A percentile compares a stretch with the other conserved stretches of the same genome.
phyloP scores from a whole-genome alignment of 1,140 invertebrate genomes.

The Lasioglossum albipes region DNA sequence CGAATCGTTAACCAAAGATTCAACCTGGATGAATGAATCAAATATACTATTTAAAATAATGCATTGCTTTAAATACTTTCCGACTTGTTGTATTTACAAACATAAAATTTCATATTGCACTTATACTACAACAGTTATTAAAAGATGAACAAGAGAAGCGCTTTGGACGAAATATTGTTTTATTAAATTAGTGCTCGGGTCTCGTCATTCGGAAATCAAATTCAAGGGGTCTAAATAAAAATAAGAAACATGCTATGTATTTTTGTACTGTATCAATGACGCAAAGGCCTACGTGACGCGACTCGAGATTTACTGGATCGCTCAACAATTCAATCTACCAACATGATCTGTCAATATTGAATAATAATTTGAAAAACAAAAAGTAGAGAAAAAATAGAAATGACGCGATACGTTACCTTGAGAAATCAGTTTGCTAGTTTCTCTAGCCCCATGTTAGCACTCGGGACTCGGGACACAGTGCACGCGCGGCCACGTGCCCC shows the following conservation, averaged over 20 bases:
- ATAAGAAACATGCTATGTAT: slow-evolving; percentile 31
- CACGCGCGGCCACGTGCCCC: slow-evolving; percentile 25
- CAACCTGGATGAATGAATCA: background rate
- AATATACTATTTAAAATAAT: too few relatives aligned
- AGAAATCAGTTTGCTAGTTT: slow-evolving; percentile 23
- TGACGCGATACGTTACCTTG: slow-evolving; percentile 45
- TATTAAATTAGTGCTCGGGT: background rate
- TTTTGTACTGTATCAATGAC: background rate
- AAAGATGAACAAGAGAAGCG: background rate
- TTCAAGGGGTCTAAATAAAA: slow-evolving; percentile 8
- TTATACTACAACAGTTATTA: too few relatives aligned
- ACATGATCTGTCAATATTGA: background rate
- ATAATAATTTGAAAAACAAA: background rate
- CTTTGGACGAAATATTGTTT: background rate
- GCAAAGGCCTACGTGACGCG: background rate
- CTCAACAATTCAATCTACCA: background rate
- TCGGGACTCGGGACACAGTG: slow-evolving; percentile 22
- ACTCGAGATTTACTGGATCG: background rate
- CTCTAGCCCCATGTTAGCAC: slow-evolving; percentile 19
- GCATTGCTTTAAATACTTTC: too few relatives aligned
- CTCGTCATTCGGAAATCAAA: background rate
- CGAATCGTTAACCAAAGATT: background rate
- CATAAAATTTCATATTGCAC: too few relatives aligned
- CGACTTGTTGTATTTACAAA: too few relatives aligned
- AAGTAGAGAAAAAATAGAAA: background rate